Base-by-base conservation (phyloP, 2,113 vertebrate genomes). In the Irena cyanogastra region DNA sequence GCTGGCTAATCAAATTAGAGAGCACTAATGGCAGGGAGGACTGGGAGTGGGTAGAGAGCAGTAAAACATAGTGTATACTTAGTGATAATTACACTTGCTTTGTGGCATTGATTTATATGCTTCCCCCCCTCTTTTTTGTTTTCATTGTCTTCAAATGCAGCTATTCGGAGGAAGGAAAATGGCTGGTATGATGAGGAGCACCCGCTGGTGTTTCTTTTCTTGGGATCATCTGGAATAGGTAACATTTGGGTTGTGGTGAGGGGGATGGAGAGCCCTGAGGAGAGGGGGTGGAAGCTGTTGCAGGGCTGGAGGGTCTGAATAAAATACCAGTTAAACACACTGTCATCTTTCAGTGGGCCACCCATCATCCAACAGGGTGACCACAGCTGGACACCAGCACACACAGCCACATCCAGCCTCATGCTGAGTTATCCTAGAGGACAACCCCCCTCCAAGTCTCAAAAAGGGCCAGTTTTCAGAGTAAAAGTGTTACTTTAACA, bases 101-200 rank as follows among this genome's bases (percentile, higher is more conserved):
- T 97, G 97, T 98, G 98, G 93, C 98, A 98, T 98, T 98, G 98
- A 98, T 98, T 98, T 98, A 98, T 98, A 96, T 97, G 97, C 98
- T 98, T 87, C 72, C 57, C 71, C 42, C 28, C 66, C 50, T 22
- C 78, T 18, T 10, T 96, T 92, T 95, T 96, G 70, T 97, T 93
- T 91, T 82, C 23, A 3, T 66, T 87, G 87, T 96, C 93, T 96
- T 91, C 87, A 75, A 83, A 92, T 26, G 4, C 95, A 99, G 99
- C 99, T 7, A 99, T 99, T 96, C 98, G 99, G 95, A 98, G 99
- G 95, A 99, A 99, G 96, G 99, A 99, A 97, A 99, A 99, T n/a
- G 99, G 99, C 82, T 99, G 99, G 99, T 99, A 99, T 1, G 99
- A 99, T 9, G 99, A 99, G 98, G 99, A 99, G 91, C 99, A 99